Evolutionary conservation across 2,888 invertebrate genomes (phyloP), one percentile per base, ranked within the genome.

Genomic region (Acrocyrtus sp.): DNA sequence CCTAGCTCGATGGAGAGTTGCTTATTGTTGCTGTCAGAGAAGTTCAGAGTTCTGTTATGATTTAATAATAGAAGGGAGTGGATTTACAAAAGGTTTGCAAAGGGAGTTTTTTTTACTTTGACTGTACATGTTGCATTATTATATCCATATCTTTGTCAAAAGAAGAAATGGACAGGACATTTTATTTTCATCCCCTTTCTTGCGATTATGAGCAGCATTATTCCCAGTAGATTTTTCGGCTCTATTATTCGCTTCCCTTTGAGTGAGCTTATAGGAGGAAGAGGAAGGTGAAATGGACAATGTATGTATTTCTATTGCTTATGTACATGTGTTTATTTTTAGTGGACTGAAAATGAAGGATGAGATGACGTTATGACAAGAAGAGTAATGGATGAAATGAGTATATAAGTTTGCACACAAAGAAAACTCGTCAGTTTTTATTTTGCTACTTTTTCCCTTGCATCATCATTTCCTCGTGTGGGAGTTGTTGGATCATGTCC

Each of bases 321-420:
- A 15, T 39, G 15, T 39, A 39, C 15, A 15, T 10, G 39, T 12
- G 39, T 39, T 39, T 6, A 15, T 5, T 51, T 51, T 22, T 15
- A 51, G 27, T 19, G 51, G 43, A 63, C 53, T 34, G 17, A 24
- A 43, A 54, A 51, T 39, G 63, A 63, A 53, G 27, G 54, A 63
- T 63, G n/a, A n/a, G 63, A 48, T 29, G 39, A 61, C 48, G 24
- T 45, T 61, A 53, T 65, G 65, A 65, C 65, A 65, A 56, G 65
- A 34, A 54, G 48, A 65, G 56, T 56, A 56, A 47, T 54, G 65
- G 56, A 22, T n/a, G 56, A 56, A 56, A 56, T 53, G 53, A 27
- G 53, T 27, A 10, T 29, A 17, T 27, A n/a, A 15, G 22, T 10
- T 26, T 26, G n/a, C 3, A 21, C 21, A 56, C 56, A 56, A 56